These are phyloP conservation scores for Lepus europaeus DNA, from an alignment of 2,113 vertebrate species.

Conservation along the genomic window DNA sequence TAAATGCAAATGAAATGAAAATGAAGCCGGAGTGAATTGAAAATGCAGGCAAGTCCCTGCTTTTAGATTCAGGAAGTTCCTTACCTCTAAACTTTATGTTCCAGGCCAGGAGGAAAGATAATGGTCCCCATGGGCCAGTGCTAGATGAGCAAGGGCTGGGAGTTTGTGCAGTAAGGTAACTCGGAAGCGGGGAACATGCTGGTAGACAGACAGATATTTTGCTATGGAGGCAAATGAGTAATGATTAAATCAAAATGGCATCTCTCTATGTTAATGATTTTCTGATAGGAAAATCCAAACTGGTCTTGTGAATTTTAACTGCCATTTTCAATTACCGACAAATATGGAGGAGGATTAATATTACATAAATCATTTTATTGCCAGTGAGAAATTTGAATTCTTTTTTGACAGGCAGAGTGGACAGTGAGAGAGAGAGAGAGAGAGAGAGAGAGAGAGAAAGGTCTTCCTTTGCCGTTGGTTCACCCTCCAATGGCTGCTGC, in stretches of 20 bases:
- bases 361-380: background rate
- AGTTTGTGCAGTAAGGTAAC: accelerated
- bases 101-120: background rate
- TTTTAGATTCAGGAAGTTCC: background rate
- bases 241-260: background rate
- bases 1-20: conserved; percentile 22
- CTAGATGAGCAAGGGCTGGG: too few species aligned
- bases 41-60: background rate
- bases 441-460: too few species aligned
- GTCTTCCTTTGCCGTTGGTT: too few species aligned
- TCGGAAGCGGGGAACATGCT: background rate
- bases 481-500: too few species aligned
- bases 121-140: too few species aligned
- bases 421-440: too few species aligned
- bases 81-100: background rate
- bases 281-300: background rate
- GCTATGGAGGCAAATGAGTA: background rate
- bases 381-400: too few species aligned
- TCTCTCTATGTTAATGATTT: background rate
- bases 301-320: conserved; percentile 46
- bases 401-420: too few species aligned
- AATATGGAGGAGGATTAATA: background rate
- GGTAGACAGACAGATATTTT: background rate
- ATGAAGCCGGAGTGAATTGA: background rate
- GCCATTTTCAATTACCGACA: background rate